Evolutionary conservation across 2,888 invertebrate species (phyloP), one percentile per base, ranked within the genome.

Genomic region (Ophion ellenae): DNA sequence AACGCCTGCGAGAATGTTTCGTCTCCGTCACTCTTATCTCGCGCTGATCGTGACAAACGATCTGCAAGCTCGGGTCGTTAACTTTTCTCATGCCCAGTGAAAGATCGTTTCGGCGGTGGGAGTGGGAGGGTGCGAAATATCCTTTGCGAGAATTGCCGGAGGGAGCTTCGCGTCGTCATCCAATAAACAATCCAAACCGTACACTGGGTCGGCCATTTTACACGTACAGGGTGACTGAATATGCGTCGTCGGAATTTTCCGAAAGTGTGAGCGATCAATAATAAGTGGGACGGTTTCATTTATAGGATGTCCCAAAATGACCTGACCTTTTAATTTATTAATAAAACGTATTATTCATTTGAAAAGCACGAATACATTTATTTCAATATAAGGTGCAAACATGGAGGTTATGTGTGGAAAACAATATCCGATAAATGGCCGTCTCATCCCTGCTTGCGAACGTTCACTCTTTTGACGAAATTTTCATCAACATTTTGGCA

Each of bases 21-120:
- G 24, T 66, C 53, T 20, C 32, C 20, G 24, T 57, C 70, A 5
- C 69, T 71, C 36, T 47, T 70, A 47, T 59, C 45, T 20, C 40
- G 17, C 24, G 20, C 69, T 47, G 67, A 78, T 73, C 73, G 66
- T 78, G 73, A 78, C 77, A 24, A 83, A 83, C 28, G 73, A 78
- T 83, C 47, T 66, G 76, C 67, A 71, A 82, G 64, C 76, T 76
- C 40, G 36, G 76, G 59, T 71, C 71, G 36, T 76, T 81, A 70
- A 70, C 45, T 82, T 71, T 63, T 32, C 73, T 20, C n/a, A 66
- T 73, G 59, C 24, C 24, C 40, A 2, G 57, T 59, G 57, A 73
- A 75, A 75, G 36, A 24, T 82, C 45, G 36, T 28, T 53, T 53
- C 17, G 57, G 32, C 2, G 6, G 32, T 5, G 10, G n/a, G 32